These are phyloP conservation scores for Molossus alvarezi DNA, from an alignment of 2,797 vertebrate genomes.

Conservation along the genomic window DNA sequence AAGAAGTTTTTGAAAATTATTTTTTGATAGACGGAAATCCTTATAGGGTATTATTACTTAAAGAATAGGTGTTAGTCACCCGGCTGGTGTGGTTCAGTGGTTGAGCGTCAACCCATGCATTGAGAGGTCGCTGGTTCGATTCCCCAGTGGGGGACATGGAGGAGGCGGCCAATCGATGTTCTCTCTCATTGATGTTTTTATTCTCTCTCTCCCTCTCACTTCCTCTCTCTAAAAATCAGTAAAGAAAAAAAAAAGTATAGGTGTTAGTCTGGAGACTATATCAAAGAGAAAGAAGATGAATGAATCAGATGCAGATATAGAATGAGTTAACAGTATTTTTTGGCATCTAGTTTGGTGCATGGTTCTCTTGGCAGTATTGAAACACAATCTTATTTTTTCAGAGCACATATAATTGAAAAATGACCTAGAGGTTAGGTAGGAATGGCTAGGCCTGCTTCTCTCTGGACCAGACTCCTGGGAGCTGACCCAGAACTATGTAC, in stretches of 20 bases:
- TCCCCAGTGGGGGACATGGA: too few relatives aligned
- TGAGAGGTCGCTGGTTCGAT: too few relatives aligned
- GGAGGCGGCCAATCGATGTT: too few relatives aligned
- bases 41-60: conserved; percentile 10
- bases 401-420: conserved; percentile 70
- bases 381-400: conserved; percentile 66
- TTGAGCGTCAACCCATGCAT: too few relatives aligned
- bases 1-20: conserved; percentile 45
- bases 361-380: conserved; percentile 17
- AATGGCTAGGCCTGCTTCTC: conserved; percentile 48
- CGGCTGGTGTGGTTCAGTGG: too few relatives aligned
- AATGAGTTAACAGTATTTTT: conserved; percentile 30
- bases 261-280: neutral
- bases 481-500: conserved; percentile 75
- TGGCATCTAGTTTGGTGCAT: conserved; percentile 47
- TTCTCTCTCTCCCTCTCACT: too few relatives aligned
- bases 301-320: conserved; percentile 36
- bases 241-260: conserved; percentile 22
- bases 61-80: conserved; percentile 43
- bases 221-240: too few relatives aligned
- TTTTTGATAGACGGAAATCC: conserved; percentile 49
- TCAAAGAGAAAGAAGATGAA: conserved; percentile 49
- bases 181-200: too few relatives aligned
- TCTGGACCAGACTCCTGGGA: conserved; percentile 59
- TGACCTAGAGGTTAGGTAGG: conserved; percentile 50